A percentile compares a stretch with the other conserved stretches of the same genome.
Conservation (phyloP, 2,888 invertebrate genomes). For the Mechanitis messenoides region DNA sequence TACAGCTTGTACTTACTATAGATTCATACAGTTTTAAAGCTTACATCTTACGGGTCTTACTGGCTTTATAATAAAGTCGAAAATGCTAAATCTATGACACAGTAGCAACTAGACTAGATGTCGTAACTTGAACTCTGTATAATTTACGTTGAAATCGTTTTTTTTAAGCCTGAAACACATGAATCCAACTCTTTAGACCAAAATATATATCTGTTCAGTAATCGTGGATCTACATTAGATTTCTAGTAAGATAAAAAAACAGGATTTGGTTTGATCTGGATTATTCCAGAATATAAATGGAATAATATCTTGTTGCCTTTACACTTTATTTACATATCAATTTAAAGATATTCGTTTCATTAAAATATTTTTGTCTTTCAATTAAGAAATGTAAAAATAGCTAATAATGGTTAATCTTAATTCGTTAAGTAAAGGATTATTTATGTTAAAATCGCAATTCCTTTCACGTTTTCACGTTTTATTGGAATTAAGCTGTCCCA, state of each 20-base stretch:
- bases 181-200: no score
- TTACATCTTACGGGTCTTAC: constrained; percentile 14
- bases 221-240: no score
- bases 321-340: no score
- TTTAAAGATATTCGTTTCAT: no score
- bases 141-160: constrained; percentile 2
- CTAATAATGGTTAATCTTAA: constrained; percentile 13
- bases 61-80: constrained; percentile 5
- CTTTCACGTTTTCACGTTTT: constrained; percentile 63
- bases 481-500: constrained; percentile 68
- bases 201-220: no score
- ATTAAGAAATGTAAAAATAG: constrained; percentile 3
- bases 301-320: no score
- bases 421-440: constrained; percentile 19
- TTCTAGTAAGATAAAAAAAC: no score
- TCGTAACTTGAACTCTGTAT: constrained; percentile 12
- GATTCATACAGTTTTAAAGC: constrained; percentile 22
- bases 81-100: constrained; percentile 3
- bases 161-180: no score
- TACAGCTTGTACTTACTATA: constrained; percentile 42
- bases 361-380: no score
- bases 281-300: no score
- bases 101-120: constrained; percentile 9
- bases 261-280: no score
- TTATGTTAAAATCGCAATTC: constrained; percentile 47